These are phyloP conservation scores for Acheta domesticus DNA, from an alignment of 2,888 invertebrate species.

Conservation along the genomic window DNA sequence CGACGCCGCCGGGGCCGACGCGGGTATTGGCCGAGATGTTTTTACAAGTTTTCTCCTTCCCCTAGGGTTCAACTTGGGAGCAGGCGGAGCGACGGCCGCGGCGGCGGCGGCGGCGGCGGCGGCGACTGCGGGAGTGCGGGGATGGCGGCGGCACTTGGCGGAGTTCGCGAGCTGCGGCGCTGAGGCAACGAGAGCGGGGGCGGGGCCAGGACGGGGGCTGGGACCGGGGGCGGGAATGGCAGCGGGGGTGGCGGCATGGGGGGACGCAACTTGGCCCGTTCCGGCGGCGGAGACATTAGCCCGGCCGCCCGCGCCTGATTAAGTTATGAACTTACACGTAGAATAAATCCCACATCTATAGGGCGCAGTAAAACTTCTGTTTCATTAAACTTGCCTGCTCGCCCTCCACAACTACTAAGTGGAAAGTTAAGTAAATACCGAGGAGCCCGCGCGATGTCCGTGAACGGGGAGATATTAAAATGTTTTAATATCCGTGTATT, in stretches of 20 bases:
- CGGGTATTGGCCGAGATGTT: not conserved
- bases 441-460: not conserved
- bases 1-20: too few relatives aligned
- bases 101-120: not conserved
- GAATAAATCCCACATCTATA: constrained; percentile 2
- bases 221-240: not conserved
- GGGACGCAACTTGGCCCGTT: not conserved
- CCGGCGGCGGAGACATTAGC: not conserved
- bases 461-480: constrained; percentile 7
- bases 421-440: constrained; percentile 2
- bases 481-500: constrained; percentile 18
- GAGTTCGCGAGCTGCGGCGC: too few relatives aligned
- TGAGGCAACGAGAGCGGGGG: not conserved
- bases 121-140: not conserved
- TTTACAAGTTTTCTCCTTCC: constrained; percentile 5
- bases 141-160: not conserved
- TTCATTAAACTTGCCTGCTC: constrained; percentile 1
- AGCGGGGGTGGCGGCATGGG: not conserved
- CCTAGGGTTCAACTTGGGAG: not conserved
- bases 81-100: not conserved
- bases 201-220: not conserved
- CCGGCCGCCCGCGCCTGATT: not conserved
- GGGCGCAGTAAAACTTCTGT: constrained; percentile 1
- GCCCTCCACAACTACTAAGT: not conserved
- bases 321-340: constrained; percentile 18